Conservation (phyloP, 2,888 invertebrate species). For the Hydrotaea diabolus region DNA sequence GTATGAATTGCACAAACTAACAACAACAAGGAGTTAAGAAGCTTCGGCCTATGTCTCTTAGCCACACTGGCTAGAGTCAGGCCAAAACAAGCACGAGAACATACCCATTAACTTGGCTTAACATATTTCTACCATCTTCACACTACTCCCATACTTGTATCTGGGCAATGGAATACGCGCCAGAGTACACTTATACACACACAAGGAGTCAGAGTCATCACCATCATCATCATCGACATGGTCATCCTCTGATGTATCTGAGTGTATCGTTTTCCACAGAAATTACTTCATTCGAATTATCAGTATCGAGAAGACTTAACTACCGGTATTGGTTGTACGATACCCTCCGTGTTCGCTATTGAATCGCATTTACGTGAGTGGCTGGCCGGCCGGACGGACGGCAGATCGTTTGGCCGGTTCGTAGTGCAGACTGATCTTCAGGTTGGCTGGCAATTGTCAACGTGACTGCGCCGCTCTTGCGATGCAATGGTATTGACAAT, state of each 20-base stretch:
- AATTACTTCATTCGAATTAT: constrained; percentile 42
- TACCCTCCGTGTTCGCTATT: not conserved
- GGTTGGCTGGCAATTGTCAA: constrained; percentile 52
- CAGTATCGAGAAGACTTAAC: constrained; percentile 19
- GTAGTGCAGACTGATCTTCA: not conserved
- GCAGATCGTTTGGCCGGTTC: constrained; percentile 38
- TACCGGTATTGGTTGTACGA: constrained; percentile 26
- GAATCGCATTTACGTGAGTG: constrained; percentile 2
- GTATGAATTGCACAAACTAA: not conserved
- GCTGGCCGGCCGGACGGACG: not conserved
- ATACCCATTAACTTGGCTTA: constrained; percentile 26
- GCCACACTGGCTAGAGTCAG: not conserved
- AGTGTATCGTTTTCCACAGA: constrained; percentile 12
- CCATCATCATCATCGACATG: not conserved
- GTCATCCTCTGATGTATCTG: constrained; percentile 1
- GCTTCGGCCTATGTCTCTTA: constrained; percentile 10
- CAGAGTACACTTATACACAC: too few species aligned
- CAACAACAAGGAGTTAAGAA: constrained; percentile 13
- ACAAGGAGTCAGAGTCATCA: not conserved
- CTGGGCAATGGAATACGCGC: too few species aligned
- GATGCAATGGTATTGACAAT: constrained; percentile 57
- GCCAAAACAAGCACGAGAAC: constrained; percentile 29
- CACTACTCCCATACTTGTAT: not conserved
- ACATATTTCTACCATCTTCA: not conserved
- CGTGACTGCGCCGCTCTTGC: constrained; percentile 6